Conservation (phyloP, 2,797 vertebrate species). For the Loriculus beryllinus region DNA sequence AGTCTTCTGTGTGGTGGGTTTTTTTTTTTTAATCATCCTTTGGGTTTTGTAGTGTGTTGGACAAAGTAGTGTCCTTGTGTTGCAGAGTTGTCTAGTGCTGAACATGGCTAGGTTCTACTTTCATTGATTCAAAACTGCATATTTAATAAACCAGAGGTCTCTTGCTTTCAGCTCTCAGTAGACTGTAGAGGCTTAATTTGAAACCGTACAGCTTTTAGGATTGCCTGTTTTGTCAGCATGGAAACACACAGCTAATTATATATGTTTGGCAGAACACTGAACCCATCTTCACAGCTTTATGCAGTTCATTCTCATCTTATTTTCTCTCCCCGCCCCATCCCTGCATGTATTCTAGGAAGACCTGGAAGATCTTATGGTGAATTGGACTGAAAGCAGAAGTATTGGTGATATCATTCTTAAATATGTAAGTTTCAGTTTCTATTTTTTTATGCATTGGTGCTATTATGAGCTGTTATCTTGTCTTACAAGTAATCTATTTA, state of each 20-base stretch:
- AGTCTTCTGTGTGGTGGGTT: neutral
- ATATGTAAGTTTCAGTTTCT: constrained; percentile 84
- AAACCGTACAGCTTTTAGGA: neutral
- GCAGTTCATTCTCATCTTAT: neutral
- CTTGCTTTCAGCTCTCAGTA: neutral
- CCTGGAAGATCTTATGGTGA: constrained; percentile 90
- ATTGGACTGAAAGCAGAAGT: constrained; percentile 92
- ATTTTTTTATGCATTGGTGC: neutral
- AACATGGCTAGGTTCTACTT: neutral
- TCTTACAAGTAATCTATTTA: neutral
- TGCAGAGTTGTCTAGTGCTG: neutral
- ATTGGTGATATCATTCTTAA: constrained; percentile 93
- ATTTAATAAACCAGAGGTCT: neutral
- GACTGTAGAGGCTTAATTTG: neutral
- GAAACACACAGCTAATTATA: neutral
- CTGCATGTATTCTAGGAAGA: constrained; percentile 80
- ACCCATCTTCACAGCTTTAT: neutral
- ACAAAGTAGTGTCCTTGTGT: neutral
- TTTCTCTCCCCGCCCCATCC: neutral
- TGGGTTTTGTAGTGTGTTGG: neutral
- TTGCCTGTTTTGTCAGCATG: neutral
- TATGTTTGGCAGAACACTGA: neutral
- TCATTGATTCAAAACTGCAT: neutral
- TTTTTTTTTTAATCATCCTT: neutral
- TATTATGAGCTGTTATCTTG: neutral